A percentile compares a stretch with the other conserved stretches of the same genome.
Conservation (phyloP, 35 echinoderm and acorn worm genomes). For the Apostichopus californicus region DNA sequence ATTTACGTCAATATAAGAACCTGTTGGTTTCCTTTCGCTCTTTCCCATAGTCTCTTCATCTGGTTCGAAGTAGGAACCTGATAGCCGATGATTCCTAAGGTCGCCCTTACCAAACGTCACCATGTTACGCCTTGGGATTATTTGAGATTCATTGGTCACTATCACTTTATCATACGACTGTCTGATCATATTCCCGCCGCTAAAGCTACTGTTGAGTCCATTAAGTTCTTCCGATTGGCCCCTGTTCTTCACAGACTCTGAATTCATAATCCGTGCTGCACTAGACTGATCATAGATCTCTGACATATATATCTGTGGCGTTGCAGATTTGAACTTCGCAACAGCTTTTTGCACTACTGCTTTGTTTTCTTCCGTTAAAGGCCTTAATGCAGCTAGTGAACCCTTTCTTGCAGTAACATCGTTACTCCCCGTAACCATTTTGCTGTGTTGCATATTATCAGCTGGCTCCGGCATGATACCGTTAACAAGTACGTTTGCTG, state of each 20-base stretch:
- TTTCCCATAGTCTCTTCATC: neutral
- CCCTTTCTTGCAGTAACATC: too few species aligned
- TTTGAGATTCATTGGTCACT: neutral
- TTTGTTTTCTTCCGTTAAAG: neutral
- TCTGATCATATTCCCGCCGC: neutral
- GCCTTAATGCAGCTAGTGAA: neutral
- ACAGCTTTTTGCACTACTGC: neutral
- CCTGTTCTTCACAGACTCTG: neutral
- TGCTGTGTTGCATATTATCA: too few species aligned
- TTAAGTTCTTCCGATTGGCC: neutral
- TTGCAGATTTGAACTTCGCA: neutral
- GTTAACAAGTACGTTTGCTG: too few species aligned
- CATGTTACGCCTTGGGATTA: neutral
- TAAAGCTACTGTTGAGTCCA: neutral
- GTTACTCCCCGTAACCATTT: too few species aligned
- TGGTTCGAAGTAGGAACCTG: neutral
- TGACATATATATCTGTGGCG: neutral
- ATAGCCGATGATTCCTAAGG: neutral
- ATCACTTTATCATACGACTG: slow-evolving; percentile 2
- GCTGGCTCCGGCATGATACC: too few species aligned
- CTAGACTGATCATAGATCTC: neutral
- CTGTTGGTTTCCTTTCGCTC: neutral
- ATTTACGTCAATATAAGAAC: neutral
- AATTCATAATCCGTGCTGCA: neutral
- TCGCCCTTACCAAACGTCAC: neutral